phyloP scores from a whole-genome alignment of 2,797 vertebrate genomes.

The Gymnothorax reevesii region DNA sequence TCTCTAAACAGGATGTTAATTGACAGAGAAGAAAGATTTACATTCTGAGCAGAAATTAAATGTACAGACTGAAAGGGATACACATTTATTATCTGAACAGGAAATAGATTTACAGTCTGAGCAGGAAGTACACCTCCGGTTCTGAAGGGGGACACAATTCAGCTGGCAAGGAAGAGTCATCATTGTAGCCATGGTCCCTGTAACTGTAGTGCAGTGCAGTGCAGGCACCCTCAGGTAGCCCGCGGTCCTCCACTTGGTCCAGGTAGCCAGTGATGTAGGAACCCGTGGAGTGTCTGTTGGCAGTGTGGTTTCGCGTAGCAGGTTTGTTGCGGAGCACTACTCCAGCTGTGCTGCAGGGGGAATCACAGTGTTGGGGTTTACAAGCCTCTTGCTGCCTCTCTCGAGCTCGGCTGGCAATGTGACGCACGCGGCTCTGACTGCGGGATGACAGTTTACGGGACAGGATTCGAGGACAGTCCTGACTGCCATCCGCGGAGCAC shows the following conservation, averaged over 20 bases:
- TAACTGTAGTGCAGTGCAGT: slow-evolving; percentile 67
- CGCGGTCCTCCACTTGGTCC: slow-evolving; percentile 77
- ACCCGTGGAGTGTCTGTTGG: slow-evolving; percentile 91
- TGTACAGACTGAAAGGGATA: slow-evolving; percentile 19
- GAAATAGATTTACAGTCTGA: slow-evolving; percentile 79
- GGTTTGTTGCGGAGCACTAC: slow-evolving; percentile 84
- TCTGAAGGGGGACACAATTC: slow-evolving; percentile 74
- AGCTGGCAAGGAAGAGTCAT: slow-evolving; percentile 65
- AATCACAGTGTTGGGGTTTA: slow-evolving; percentile 65
- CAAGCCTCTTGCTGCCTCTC: slow-evolving; percentile 90
- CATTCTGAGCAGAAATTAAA: slow-evolving; percentile 43
- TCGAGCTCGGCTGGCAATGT: slow-evolving; percentile 91
- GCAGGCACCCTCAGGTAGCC: slow-evolving; percentile 88
- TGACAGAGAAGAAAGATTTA: slow-evolving; percentile 24
- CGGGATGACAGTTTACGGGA: slow-evolving; percentile 89
- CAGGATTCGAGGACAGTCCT: slow-evolving; percentile 77
- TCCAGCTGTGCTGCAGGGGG: slow-evolving; percentile 50
- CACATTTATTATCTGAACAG: slow-evolving; percentile 33
- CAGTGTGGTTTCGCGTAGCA: slow-evolving; percentile 60
- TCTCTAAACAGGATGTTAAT: slow-evolving; percentile 40
- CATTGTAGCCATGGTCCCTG: slow-evolving; percentile 67
- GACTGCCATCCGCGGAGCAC: slow-evolving; percentile 49
- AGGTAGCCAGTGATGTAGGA: slow-evolving; percentile 91
- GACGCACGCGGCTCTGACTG: slow-evolving; percentile 94
- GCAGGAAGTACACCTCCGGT: slow-evolving; percentile 94